Base-by-base conservation (phyloP, 2,888 invertebrate genomes). In the Xanthorhoe spadicearia region DNA sequence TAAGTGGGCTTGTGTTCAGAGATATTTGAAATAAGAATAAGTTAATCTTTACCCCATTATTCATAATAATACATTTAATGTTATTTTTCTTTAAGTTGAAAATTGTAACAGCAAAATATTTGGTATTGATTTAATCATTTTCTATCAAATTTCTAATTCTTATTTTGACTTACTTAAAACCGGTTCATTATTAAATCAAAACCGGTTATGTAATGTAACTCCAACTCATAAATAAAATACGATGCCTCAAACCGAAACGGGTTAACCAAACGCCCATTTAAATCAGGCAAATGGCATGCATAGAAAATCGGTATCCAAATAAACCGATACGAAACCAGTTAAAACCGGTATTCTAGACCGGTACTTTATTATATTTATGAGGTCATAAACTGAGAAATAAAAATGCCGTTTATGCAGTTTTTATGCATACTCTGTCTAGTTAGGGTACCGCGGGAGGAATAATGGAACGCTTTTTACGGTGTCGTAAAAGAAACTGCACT, bases 391-490 rank as follows among this genome's bases (percentile, higher is more conserved):
- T 66, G 63, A 61, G 76, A 70, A 76, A 78, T 80, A 81, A 82
- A 83, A 81, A 72, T 64, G 73, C 73, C 71, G 73, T 77, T 81
- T 76, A 76, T 82, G 79, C 82, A 81, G 76, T 83, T 83, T 82
- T 83, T 82, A 77, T 78, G 76, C 79, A 78, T 70, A 71, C 60
- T 64, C 59, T 51, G 66, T 66, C 68, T 64, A 62, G 51, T 67
- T 67, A 55, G 69, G 55, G 71, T 68, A 67, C 68, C 43, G 46
- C 56, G 49, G 54, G 55, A n/a, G 13, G 56, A 56, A 63, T 56
- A 61, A 53, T 64, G 53, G 48, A 64, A 67, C 62, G 60, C 38
- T 57, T 67, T 43, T 67, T 64, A 64, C 57, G 63, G 19, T 52
- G 28, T 60, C 67, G 52, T 67, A 67, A 67, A 63, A 35, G 35